A percentile compares a stretch with the other conserved stretches of the same genome.
These are phyloP conservation scores for Bicyclus anynana DNA, from an alignment of 1,140 invertebrate species.

Conservation along the genomic window DNA sequence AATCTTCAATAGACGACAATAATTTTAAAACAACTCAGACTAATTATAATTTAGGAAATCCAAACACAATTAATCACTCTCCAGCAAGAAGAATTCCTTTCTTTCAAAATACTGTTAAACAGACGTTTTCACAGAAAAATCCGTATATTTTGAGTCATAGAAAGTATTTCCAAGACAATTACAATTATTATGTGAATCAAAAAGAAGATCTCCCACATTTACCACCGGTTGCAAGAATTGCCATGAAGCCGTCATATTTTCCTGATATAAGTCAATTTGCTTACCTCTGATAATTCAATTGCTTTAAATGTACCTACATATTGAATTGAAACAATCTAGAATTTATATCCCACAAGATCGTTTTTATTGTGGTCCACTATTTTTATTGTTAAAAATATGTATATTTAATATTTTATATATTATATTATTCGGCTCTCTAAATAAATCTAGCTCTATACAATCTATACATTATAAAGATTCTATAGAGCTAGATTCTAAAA, in stretches of 20 bases:
- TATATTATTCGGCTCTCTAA: too few species aligned
- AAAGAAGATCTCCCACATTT: conserved; percentile 7
- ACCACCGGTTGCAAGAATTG: background rate
- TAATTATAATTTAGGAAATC: background rate
- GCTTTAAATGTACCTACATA: too few species aligned
- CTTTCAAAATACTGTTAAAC: background rate
- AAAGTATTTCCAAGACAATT: conserved; percentile 23
- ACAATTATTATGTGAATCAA: conserved; percentile 15
- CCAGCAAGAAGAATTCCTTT: background rate
- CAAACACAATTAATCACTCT: background rate
- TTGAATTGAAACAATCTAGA: too few species aligned
- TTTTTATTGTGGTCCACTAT: too few species aligned
- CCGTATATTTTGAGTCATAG: conserved; percentile 18
- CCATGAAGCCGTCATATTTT: conserved; percentile 37
- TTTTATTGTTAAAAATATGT: too few species aligned
- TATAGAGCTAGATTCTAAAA: too few species aligned
- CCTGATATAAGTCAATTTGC: conserved; percentile 47
- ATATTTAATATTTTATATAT: too few species aligned
- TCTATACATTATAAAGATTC: too few species aligned
- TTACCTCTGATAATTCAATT: conserved; percentile 5
- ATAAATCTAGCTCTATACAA: too few species aligned
- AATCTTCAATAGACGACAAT: background rate
- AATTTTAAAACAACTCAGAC: background rate
- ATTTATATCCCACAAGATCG: too few species aligned
- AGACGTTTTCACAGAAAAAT: conserved; percentile 7